These are phyloP conservation scores for Leptoclinus maculatus DNA, from an alignment of 2,797 vertebrate species.

Conservation along the genomic window DNA sequence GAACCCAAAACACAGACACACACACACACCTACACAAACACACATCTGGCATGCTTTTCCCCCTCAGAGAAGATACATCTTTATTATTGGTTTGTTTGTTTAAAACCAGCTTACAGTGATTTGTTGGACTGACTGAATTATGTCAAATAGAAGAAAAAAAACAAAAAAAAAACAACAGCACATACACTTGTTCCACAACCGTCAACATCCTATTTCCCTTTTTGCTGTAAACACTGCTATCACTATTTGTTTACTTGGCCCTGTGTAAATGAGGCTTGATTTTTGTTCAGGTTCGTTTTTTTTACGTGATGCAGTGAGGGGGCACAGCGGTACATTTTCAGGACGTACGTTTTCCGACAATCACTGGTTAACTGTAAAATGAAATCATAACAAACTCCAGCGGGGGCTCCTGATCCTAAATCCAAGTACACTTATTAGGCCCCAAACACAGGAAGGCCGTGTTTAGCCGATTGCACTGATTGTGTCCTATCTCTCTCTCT, in stretches of 20 bases:
- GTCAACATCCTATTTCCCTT: slow-evolving; percentile 44
- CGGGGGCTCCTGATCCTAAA: slow-evolving; percentile 38
- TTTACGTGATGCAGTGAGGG: slow-evolving; percentile 25
- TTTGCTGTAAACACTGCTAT: slow-evolving; percentile 55
- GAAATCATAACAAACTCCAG: slow-evolving; percentile 62
- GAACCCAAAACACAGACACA: slow-evolving; percentile 51
- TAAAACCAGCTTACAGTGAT: slow-evolving; percentile 25
- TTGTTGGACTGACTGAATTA: slow-evolving; percentile 43
- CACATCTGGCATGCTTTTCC: neutral
- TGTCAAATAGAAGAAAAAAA: slow-evolving; percentile 19
- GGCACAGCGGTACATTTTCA: slow-evolving; percentile 19
- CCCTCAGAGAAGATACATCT: slow-evolving; percentile 20
- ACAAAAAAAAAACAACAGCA: neutral
- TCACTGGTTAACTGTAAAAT: slow-evolving; percentile 50
- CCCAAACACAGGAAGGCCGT: slow-evolving; percentile 70
- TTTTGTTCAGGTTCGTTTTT: slow-evolving; percentile 37
- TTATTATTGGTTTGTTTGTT: slow-evolving; percentile 52
- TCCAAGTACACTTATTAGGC: slow-evolving; percentile 46
- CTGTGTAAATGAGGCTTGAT: slow-evolving; percentile 53
- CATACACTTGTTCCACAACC: slow-evolving; percentile 34
- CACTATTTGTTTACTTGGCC: slow-evolving; percentile 59
- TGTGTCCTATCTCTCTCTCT: slow-evolving; percentile 46
- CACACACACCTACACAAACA: slow-evolving; percentile 7
- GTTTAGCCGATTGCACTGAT: slow-evolving; percentile 66
- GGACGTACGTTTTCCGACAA: slow-evolving; percentile 41